Evolutionary conservation across 2,797 vertebrate genomes (phyloP), one percentile per base, ranked within the genome.

Genomic region (Smutsia gigantea): DNA sequence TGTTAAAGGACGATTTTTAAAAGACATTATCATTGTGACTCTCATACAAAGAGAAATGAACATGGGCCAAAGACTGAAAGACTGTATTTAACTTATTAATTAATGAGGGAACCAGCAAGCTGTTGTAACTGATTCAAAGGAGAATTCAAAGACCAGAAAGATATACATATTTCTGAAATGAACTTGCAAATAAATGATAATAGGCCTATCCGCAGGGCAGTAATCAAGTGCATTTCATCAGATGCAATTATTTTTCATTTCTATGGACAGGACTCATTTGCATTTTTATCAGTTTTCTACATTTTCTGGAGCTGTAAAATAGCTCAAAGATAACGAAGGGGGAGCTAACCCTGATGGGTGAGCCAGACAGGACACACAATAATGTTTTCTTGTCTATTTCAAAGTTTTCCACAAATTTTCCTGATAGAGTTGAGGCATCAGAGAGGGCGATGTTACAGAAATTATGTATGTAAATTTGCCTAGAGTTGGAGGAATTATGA

Each of bases 321-420:
- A 66, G 42, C 59, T 92, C 61, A 59, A 23, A 75, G 27, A 86
- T 89, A 86, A 94, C 66, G 21, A 66, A 85, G 92, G 66, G 46
- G 34, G 17, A 18, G 11, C 59, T 72, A 51, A 72, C 74, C 27
- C 31, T 77, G 57, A 61, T n/a, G 2, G 15, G 6, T 86, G 23
- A 66, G 23, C 34, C 61, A 77, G 15, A 83, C 10, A 12, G 31
- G 29, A 75, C 15, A 63, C 2, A 68, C 11, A 37, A 14, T 57
- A 37, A 18, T 77, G 23, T 66, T 63, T 71, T 87, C 42, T 64
- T 89, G n/a, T 7, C 5, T 11, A 77, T 82, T 87, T 78, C 29
- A 66, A 49, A 83, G 25, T 68, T 64, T 90, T 93, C 15, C 55
- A 72, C 13, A 53, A 77, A 68, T n/a, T 68, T 69, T 66, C 59